These are phyloP conservation scores for Drosophila eohydei DNA, from an alignment of 2,888 invertebrate species.

Conservation along the genomic window DNA sequence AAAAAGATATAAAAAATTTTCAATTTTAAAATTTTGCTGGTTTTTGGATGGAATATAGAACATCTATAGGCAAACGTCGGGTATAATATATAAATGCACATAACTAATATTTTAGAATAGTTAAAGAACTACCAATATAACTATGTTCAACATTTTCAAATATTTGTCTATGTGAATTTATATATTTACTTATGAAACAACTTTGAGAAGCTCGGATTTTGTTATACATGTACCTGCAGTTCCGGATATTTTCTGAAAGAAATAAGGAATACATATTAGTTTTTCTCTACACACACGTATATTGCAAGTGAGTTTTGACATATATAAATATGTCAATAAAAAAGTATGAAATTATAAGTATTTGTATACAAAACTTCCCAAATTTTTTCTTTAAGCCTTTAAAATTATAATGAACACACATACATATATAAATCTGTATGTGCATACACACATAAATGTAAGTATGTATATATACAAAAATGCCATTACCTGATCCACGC, in stretches of 20 bases:
- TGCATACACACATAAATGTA: conserved; percentile 37
- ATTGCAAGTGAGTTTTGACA: background rate
- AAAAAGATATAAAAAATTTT: background rate
- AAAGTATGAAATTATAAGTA: background rate
- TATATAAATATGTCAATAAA: background rate
- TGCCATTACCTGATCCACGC: conserved; percentile 93
- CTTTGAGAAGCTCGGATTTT: conserved; percentile 3
- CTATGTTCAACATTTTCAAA: background rate
- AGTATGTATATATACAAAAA: conserved; percentile 52
- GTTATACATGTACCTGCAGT: conserved; percentile 76
- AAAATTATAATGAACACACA: conserved; percentile 9
- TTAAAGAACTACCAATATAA: background rate
- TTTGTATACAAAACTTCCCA: conserved; percentile 4
- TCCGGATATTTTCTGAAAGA: conserved; percentile 81
- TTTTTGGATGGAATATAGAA: background rate
- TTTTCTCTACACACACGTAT: background rate
- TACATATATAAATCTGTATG: conserved; percentile 18
- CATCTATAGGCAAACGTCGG: no score
- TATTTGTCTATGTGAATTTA: background rate
- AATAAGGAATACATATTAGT: conserved; percentile 39
- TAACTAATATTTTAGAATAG: background rate
- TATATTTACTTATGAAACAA: conserved; percentile 6
- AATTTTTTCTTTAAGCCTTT: conserved; percentile 15
- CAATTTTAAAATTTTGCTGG: background rate
- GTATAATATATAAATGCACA: background rate